Conservation (phyloP, 2,888 invertebrate species). For the Zygaena filipendulae region DNA sequence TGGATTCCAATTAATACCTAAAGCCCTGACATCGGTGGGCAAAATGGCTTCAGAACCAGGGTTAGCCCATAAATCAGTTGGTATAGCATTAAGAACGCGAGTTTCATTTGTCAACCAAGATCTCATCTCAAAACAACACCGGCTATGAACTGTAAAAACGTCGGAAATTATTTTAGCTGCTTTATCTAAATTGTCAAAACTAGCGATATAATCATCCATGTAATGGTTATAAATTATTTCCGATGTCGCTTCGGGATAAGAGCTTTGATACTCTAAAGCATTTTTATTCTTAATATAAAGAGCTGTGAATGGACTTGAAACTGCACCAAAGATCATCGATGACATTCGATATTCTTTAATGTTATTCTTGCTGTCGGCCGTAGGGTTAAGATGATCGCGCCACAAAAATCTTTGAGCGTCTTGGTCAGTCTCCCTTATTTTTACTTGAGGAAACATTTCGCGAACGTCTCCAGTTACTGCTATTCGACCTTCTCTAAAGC, state of each 20-base stretch:
- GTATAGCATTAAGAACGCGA: too few relatives aligned
- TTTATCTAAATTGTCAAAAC: constrained; percentile 1
- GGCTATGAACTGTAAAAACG: too few relatives aligned
- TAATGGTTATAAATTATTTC: constrained; percentile 2
- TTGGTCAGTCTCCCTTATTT: constrained; percentile 1
- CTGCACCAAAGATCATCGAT: constrained; percentile 9
- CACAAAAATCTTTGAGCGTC: constrained; percentile 4
- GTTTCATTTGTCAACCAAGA: too few relatives aligned
- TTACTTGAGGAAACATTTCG: constrained; percentile 9
- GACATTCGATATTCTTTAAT: constrained; percentile 9
- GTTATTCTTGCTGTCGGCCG: too few relatives aligned
- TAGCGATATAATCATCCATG: constrained; percentile 8
- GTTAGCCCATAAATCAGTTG: too few relatives aligned
- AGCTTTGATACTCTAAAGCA: background rate
- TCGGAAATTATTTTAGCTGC: constrained; percentile 1
- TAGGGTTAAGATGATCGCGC: background rate
- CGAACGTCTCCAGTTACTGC: constrained; percentile 5
- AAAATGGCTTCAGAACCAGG: too few relatives aligned
- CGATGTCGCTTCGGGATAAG: constrained; percentile 7
- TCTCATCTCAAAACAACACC: too few relatives aligned
- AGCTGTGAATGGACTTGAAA: constrained; percentile 9
- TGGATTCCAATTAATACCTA: too few relatives aligned
- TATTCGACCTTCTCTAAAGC: constrained; percentile 6
- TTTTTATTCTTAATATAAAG: constrained; percentile 8
- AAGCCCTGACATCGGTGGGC: too few relatives aligned